Conservation (phyloP, 1,140 invertebrate species). For the Drosophila ambigua region DNA sequence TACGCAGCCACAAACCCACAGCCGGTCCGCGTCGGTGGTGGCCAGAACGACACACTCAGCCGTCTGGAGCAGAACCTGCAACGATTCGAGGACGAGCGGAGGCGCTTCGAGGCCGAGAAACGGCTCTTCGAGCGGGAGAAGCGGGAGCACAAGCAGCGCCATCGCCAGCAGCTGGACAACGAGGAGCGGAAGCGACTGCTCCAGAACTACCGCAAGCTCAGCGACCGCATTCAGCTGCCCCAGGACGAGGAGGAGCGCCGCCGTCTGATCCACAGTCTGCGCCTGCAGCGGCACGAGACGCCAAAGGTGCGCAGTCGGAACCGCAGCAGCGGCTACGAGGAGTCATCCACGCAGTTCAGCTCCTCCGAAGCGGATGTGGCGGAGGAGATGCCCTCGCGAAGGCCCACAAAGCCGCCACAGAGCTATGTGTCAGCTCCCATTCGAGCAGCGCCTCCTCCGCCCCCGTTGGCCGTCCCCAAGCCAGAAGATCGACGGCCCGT, state of each 20-base stretch:
- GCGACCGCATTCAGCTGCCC: constrained; percentile 76
- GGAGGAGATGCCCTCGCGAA: constrained; percentile 34
- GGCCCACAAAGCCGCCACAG: constrained; percentile 3
- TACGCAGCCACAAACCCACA: background rate
- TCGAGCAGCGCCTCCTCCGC: constrained; percentile 59
- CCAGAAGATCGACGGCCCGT: constrained; percentile 48
- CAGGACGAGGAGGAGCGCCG: constrained; percentile 74
- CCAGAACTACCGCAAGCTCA: constrained; percentile 78
- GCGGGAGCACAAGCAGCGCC: constrained; percentile 76
- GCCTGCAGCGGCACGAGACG: constrained; percentile 66
- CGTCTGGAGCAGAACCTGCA: constrained; percentile 75
- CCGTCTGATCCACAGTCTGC: constrained; percentile 72
- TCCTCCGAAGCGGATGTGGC: constrained; percentile 75
- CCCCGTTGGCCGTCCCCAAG: constrained; percentile 11
- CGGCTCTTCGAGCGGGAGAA: constrained; percentile 77
- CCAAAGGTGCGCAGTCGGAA: constrained; percentile 50
- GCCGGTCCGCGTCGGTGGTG: background rate
- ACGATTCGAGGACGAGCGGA: constrained; percentile 80
- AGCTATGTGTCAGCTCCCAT: constrained; percentile 60
- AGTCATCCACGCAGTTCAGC: constrained; percentile 80
- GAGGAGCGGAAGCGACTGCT: constrained; percentile 76
- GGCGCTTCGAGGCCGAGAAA: constrained; percentile 81
- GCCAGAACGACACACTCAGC: constrained; percentile 53
- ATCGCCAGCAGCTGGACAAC: constrained; percentile 74
- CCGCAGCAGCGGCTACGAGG: constrained; percentile 74